Evolutionary conservation across 1,140 invertebrate genomes (phyloP), one percentile per base, ranked within the genome.

Genomic region (Watersipora subatra): DNA sequence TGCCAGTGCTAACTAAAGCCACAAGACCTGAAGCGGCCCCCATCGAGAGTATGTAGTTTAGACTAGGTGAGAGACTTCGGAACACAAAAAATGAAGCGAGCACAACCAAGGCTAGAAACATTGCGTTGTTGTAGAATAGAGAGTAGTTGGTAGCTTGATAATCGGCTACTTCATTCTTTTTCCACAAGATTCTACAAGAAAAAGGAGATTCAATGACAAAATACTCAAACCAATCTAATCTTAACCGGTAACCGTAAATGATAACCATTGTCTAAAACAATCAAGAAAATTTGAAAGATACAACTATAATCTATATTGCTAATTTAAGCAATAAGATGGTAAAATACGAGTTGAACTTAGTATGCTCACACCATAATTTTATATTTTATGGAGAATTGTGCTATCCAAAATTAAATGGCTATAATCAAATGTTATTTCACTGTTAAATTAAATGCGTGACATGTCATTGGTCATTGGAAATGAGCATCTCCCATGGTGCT

Each of bases 101-200:
- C 66, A 99, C 91, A n/a, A 98, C 87, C 59, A 97, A 85, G 28
- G 92, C 89, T 76, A 98, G 84, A 82, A 94, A 99, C 57, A 99
- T 78, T 25, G 94, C 90, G 79, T 99, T 99, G 82, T 98, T 99
- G 85, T 97, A 98, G 83, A 99, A 99, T 72, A 99, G 97, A 34
- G 94, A 92, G 77, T 95, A 98, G 3, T 93, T 97, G 28, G 94
- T 99, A 0, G 95, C 93, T 84, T 99, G 94, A 80, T 96, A 98
- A 78, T 99, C 95, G 28, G 95, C 94, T 19, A 99, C 94, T 85
- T 99, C 96, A 82, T 98, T 99, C 81, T 98, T 98, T 82, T 98
- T 97, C 93, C 94, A 98, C 63, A 98, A 79, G 64, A 79, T 76
- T 69, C 78, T 79, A 70, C 22, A 69, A 70, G 28, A 67, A 67